Conservation (phyloP, 2,888 invertebrate species). For the Ormyrus pomaceus region DNA sequence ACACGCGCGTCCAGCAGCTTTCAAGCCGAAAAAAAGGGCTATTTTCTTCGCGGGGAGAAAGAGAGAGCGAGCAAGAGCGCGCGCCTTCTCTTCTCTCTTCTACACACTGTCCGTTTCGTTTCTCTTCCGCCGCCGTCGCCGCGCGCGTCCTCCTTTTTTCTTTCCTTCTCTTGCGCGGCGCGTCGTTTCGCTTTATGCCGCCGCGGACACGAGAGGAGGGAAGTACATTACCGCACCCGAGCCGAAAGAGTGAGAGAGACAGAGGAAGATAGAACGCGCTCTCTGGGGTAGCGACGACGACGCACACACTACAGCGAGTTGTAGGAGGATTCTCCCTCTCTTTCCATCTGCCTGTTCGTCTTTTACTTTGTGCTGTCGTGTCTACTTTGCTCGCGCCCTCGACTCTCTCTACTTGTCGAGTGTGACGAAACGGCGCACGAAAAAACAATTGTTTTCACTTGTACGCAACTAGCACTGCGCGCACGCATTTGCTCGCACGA, state of each 20-base stretch:
- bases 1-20: neutral
- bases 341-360: no score
- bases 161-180: conserved; percentile 24
- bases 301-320: neutral
- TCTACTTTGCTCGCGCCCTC: no score
- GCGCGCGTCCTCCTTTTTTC: conserved; percentile 41
- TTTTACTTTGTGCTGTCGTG: no score
- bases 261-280: neutral
- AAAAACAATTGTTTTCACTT: conserved; percentile 55
- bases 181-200: conserved; percentile 43
- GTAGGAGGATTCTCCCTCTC: no score
- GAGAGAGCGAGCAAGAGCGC: no score
- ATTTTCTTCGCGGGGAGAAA: neutral
- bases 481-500: conserved; percentile 22
- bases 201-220: neutral
- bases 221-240: neutral
- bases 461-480: conserved; percentile 40
- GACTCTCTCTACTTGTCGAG: conserved; percentile 1
- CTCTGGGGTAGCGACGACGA: neutral
- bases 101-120: conserved; percentile 19
- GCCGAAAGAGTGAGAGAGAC: neutral
- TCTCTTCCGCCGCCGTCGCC: conserved; percentile 8
- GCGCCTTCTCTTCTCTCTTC: neutral
- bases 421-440: conserved; percentile 5
- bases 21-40: neutral